Evolutionary conservation across 1,140 invertebrate species (phyloP).

Genomic region (Zaprionus camerounensis): DNA sequence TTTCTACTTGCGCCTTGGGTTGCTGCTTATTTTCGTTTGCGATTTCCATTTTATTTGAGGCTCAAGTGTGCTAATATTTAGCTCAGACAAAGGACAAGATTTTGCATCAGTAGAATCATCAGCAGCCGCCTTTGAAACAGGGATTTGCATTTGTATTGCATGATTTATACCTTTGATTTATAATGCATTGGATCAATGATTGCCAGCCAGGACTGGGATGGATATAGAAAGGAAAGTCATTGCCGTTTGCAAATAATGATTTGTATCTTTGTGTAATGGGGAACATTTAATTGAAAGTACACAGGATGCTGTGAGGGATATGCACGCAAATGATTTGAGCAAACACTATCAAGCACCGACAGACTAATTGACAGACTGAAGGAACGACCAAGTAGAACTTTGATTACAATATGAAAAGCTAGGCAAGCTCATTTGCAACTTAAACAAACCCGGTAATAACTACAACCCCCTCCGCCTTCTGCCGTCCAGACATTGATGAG

Average conservation of each 20-base stretch:
- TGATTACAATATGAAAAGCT: constrained; percentile 52
- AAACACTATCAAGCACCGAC: constrained; percentile 52
- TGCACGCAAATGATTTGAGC: constrained; percentile 49
- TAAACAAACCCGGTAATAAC: constrained; percentile 43
- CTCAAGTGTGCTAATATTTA: constrained; percentile 55
- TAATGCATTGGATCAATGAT: constrained; percentile 49
- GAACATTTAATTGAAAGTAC: constrained; percentile 66
- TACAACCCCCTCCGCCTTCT: constrained; percentile 31
- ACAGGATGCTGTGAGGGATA: constrained; percentile 13
- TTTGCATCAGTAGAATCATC: constrained; percentile 19
- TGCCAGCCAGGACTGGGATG: constrained; percentile 18
- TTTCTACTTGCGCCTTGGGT: constrained; percentile 58
- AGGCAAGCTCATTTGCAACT: constrained; percentile 53
- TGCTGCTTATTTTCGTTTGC: constrained; percentile 21
- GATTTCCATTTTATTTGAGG: constrained; percentile 17
- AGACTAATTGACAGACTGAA: constrained; percentile 15
- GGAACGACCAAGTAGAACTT: constrained; percentile 43
- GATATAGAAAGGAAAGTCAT: background rate
- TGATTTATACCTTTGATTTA: constrained; percentile 61
- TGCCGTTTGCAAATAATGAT: constrained; percentile 44
- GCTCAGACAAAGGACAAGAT: constrained; percentile 31
- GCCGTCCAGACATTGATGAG: constrained; percentile 56
- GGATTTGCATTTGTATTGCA: constrained; percentile 38
- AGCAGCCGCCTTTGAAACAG: constrained; percentile 10
- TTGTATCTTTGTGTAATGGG: constrained; percentile 45